Base-by-base conservation (phyloP, 2,888 invertebrate genomes). In the Caenorhabditis imperialis region DNA sequence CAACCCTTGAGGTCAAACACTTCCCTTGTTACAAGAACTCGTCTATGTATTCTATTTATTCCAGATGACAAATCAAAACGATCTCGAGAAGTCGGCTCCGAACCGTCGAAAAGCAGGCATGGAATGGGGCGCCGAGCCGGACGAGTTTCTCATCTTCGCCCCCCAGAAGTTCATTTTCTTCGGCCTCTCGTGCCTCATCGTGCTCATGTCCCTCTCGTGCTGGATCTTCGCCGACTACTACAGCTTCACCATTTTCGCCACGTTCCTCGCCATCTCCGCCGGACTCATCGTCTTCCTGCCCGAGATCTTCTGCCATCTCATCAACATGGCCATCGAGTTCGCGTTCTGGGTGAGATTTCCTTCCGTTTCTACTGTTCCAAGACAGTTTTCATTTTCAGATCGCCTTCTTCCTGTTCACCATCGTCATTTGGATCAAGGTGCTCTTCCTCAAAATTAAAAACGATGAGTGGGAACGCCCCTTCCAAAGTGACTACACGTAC, bases 231-330 rank as follows among this genome's bases (percentile, higher is more conserved):
- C 47, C n/a, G 6, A 12, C 7, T 42, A 14, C 23, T 48, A 30
- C n/a, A 10, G 22, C 7, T 38, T 14, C 6, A 55, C 55, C 33
- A 25, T 65, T 23, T 65, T 54, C 30, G 12, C 33, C 16, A 14
- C 22, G 16, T 2, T 53, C n/a, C 12, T 35, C 27, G 47, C 63
- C 12, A 16, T 48, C 8, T 40, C 27, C 37, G 37, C 55, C 27
- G 20, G 30, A 14, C 27, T 65, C 40, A 48, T 65, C 40, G 18
- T 55, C 12, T 55, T 65, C 48, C 37, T 65, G 25, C 63, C 63
- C 38, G 63, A 65, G 7, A 53, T 37, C 40, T 65, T 65, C n/a
- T 38, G 27, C n/a, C 44, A 65, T 22, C 14, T 65, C 4, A 27
- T 54, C 47, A 55, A 55, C 23, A 25, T 65, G 7, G 38, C 38